Percentiles rank a stretch among this genome's conserved stretches.
phyloP scores from a whole-genome alignment of 2,797 vertebrate genomes.

The Pseudochromis fuscus region DNA sequence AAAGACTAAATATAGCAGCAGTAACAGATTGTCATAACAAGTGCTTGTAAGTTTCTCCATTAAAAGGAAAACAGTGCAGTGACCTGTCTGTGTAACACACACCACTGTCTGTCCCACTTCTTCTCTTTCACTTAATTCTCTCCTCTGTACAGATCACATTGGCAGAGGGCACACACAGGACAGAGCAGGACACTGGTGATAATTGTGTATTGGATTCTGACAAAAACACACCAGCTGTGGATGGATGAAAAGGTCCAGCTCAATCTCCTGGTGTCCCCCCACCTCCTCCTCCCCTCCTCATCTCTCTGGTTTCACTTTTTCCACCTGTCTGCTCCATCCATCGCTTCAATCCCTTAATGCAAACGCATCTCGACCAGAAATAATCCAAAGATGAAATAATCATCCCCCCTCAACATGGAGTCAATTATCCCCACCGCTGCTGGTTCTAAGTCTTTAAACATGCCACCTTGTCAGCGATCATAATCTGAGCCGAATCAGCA shows the following conservation, averaged over 20 bases:
- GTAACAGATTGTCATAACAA: background rate
- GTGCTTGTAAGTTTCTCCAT: no score
- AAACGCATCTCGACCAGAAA: conserved; percentile 33
- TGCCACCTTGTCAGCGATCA: conserved; percentile 37
- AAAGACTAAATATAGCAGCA: no score
- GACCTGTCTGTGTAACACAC: conserved; percentile 12
- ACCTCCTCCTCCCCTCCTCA: background rate
- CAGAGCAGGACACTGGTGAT: conserved; percentile 53
- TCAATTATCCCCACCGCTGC: conserved; percentile 65
- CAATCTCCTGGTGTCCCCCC: conserved; percentile 47
- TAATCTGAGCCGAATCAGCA: conserved; percentile 49
- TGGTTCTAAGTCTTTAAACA: conserved; percentile 56
- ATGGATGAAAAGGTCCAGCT: conserved; percentile 51
- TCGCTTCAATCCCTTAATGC: conserved; percentile 32
- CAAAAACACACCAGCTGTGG: conserved; percentile 57
- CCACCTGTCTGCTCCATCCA: conserved; percentile 24
- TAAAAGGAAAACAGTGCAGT: background rate
- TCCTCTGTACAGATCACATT: conserved; percentile 39
- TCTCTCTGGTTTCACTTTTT: conserved; percentile 27
- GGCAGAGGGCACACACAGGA: conserved; percentile 53
- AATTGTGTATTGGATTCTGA: conserved; percentile 69
- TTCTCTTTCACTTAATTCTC: conserved; percentile 28
- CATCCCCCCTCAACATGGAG: conserved; percentile 55
- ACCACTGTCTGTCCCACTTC: background rate
- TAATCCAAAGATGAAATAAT: conserved; percentile 58